These are phyloP conservation scores for Calyptommatus sinebrachiatus DNA, from an alignment of 2,113 vertebrate genomes.

Conservation along the genomic window DNA sequence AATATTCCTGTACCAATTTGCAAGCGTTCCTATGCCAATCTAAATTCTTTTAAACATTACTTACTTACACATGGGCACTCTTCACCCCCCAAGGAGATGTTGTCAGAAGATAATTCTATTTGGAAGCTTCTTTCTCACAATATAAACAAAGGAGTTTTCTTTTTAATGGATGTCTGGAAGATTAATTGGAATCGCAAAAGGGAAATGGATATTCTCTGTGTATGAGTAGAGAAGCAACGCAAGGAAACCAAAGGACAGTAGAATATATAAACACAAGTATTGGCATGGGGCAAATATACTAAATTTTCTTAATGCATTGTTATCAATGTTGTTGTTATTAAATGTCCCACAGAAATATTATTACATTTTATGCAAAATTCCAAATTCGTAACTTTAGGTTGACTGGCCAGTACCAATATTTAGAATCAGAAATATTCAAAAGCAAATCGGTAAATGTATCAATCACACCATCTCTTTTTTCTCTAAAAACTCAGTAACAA, in stretches of 20 bases:
- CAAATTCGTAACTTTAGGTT: accelerated
- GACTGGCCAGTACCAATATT: not conserved
- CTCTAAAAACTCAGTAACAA: too few species aligned
- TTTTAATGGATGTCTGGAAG: slow-evolving; percentile 59
- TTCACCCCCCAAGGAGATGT: slow-evolving; percentile 42
- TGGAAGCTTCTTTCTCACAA: slow-evolving; percentile 61
- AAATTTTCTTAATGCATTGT: too few species aligned
- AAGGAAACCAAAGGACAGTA: slow-evolving; percentile 37
- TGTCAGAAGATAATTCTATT: slow-evolving; percentile 53
- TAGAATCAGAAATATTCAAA: not conserved
- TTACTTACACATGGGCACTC: slow-evolving; percentile 49
- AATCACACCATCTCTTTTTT: not conserved
- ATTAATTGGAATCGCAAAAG: slow-evolving; percentile 64
- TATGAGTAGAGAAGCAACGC: slow-evolving; percentile 6
- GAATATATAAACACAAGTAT: slow-evolving; percentile 53
- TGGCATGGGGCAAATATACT: slow-evolving; percentile 38
- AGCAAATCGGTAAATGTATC: too few species aligned
- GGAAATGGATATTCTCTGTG: slow-evolving; percentile 33
- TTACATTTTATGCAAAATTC: slow-evolving; percentile 9
- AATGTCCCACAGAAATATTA: not conserved
- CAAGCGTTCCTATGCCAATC: slow-evolving; percentile 45
- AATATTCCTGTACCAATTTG: slow-evolving; percentile 54
- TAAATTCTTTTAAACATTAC: slow-evolving; percentile 41
- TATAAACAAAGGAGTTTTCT: slow-evolving; percentile 48
- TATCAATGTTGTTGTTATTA: not conserved